phyloP scores from a whole-genome alignment of 2,113 vertebrate genomes.

The Acinonyx jubatus region DNA sequence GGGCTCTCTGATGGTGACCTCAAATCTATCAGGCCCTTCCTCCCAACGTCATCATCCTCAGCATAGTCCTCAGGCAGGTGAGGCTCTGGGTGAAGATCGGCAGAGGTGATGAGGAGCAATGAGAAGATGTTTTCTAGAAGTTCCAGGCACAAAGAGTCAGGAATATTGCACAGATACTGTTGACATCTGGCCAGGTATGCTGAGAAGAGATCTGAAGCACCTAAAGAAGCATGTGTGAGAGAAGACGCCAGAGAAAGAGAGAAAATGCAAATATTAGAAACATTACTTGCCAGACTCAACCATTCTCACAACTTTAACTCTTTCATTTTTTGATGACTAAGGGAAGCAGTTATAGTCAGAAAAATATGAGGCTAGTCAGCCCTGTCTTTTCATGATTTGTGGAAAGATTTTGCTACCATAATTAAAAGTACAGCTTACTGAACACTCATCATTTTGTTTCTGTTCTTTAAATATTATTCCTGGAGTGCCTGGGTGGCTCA shows the following conservation, averaged over 20 bases:
- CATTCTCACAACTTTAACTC: background rate
- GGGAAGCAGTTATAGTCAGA: background rate
- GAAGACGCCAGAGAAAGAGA: background rate
- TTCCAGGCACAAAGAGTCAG: slow-evolving; percentile 92
- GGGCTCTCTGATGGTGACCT: slow-evolving; percentile 77
- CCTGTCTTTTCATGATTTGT: background rate
- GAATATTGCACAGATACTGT: slow-evolving; percentile 90
- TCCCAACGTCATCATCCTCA: slow-evolving; percentile 82
- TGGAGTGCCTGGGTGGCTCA: too few relatives aligned
- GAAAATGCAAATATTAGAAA: background rate
- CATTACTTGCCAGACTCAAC: background rate
- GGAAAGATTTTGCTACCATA: slow-evolving; percentile 14
- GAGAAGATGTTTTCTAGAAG: slow-evolving; percentile 99
- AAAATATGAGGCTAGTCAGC: background rate
- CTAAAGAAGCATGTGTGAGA: slow-evolving; percentile 77
- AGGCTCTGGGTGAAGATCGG: slow-evolving; percentile 87
- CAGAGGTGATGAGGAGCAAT: slow-evolving; percentile 92
- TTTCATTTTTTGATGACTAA: background rate
- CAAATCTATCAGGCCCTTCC: slow-evolving; percentile 20
- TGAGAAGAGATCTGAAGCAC: slow-evolving; percentile 86
- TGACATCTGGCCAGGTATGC: slow-evolving; percentile 92
- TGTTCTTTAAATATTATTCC: background rate
- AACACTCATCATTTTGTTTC: background rate
- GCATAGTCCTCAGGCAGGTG: slow-evolving; percentile 81
- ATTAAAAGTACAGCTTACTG: background rate